A percentile compares a stretch with the other conserved stretches of the same genome.
Conservation (phyloP, 2,797 vertebrate species). For the Mormyrus hasselquistii region DNA sequence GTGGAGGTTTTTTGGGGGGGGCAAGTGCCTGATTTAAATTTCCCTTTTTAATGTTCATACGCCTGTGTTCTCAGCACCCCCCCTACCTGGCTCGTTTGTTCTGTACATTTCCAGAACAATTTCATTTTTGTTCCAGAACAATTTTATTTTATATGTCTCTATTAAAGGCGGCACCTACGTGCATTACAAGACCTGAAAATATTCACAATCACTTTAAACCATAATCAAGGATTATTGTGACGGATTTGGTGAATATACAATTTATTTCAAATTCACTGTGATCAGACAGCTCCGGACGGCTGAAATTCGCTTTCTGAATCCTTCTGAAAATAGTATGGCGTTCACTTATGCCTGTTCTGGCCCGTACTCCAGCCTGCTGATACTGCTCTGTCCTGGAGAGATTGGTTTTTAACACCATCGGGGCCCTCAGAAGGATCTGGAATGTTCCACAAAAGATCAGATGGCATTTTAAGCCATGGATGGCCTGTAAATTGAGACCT, state of each 20-base stretch:
- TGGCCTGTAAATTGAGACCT: background rate
- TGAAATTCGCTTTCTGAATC: background rate
- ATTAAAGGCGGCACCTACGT: background rate
- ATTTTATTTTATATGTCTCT: background rate
- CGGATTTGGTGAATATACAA: background rate
- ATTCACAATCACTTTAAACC: background rate
- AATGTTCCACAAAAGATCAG: background rate
- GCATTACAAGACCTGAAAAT: background rate
- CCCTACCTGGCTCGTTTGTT: background rate
- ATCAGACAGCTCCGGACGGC: background rate
- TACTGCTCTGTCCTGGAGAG: background rate
- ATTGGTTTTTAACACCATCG: background rate
- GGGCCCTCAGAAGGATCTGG: background rate
- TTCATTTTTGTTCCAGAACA: background rate
- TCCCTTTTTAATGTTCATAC: background rate
- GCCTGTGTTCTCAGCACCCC: background rate
- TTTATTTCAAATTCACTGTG: background rate
- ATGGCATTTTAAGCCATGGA: background rate
- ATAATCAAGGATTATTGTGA: background rate
- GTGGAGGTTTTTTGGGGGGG: background rate
- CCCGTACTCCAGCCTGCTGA: background rate
- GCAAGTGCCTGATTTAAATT: background rate
- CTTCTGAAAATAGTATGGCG: background rate
- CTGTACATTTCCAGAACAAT: background rate
- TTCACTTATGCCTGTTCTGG: background rate